Evolutionary conservation across 2,888 invertebrate genomes (phyloP), one percentile per base, ranked within the genome.

Genomic region (Leucania comma): DNA sequence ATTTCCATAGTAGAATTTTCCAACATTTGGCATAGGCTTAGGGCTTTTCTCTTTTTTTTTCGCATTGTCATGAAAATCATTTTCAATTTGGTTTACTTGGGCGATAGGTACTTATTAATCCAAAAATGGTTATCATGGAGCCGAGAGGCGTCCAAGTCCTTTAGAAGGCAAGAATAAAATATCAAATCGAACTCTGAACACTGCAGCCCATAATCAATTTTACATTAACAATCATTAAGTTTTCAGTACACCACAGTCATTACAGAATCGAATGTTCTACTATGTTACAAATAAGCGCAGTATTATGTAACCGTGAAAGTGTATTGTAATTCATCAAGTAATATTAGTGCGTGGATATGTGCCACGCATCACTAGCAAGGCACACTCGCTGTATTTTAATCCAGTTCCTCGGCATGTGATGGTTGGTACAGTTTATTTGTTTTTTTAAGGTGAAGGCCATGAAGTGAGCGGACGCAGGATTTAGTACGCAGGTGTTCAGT

Each of bases 221-320:
- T 38, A 62, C 42, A 59, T 62, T 61, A 17, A 32, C 22, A 35
- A 58, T 62, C 53, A 48, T 56, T 60, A 48, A 17, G 54, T 53
- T 67, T 62, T 78, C 50, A 67, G 68, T 62, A 57, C 46, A 50
- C 22, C 26, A 48, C 29, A 58, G 20, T 61, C 42, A 72, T 70
- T 61, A 72, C 54, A 68, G 53, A 66, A 63, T 59, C 60, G 35
- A 64, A 70, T 60, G 62, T 64, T 70, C 69, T 56, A 69, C 64
- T 61, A 74, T 69, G 66, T 73, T 69, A 67, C 53, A 77, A 78
- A 82, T 76, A 72, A 50, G 85, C 83, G 83, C 83, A 85, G 73
- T 80, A 86, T 94, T 94, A 88, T 85, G 86, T 92, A 94, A 95
- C 83, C 88, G 94, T 89, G 95, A 95, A 95, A 95, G 95, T 92